Base-by-base conservation (phyloP, 2,797 vertebrate species). In the Semaprochilodus insignis region DNA sequence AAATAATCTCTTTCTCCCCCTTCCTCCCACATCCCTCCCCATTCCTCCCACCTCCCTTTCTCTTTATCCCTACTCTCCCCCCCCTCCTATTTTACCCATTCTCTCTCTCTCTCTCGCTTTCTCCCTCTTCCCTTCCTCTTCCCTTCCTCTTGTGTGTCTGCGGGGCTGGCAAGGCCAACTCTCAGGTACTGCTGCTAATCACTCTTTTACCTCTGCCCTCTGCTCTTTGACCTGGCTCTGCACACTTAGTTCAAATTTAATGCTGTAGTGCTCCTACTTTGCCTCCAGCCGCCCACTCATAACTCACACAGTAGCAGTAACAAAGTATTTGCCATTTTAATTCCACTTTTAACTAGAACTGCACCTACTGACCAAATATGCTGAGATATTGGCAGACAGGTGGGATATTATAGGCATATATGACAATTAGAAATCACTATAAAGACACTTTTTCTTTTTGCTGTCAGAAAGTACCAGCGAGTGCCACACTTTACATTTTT, bases 121-220 rank as follows among this genome's bases (percentile, higher is more conserved):
- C 66, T 17, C 52, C 69, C 66, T 17, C 62, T 23, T 66, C 69
- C 59, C 78, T 48, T 81, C 80, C 72, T 73, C 82, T 40, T 79
- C 74, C 44, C 81, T 88, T 72, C 69, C 76, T 81, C 81, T 59
- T 86, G 72, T 88, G 83, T 87, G 81, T 87, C 76, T 86, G 90
- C 92, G 88, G 93, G 93, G 92, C 92, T 92, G 94, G 85, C 94
- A 94, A 96, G 95, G 94, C 95, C 90, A 93, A 94, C 91, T 88
- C 91, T 91, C 94, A 96, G 95, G 95, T 96, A 96, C 90, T 94
- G 90, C 92, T 91, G 91, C 91, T 91, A 89, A 90, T 90, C 81
- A 83, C 91, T 92, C 89, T 92, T 90, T 92, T 91, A 90, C 88
- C 91, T 92, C 90, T 88, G 91, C 73, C 79, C 91, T 80, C 84